Evolutionary conservation across 2,888 invertebrate genomes (phyloP), one percentile per base, ranked within the genome.

Genomic region (Tetheella fluctuosa): DNA sequence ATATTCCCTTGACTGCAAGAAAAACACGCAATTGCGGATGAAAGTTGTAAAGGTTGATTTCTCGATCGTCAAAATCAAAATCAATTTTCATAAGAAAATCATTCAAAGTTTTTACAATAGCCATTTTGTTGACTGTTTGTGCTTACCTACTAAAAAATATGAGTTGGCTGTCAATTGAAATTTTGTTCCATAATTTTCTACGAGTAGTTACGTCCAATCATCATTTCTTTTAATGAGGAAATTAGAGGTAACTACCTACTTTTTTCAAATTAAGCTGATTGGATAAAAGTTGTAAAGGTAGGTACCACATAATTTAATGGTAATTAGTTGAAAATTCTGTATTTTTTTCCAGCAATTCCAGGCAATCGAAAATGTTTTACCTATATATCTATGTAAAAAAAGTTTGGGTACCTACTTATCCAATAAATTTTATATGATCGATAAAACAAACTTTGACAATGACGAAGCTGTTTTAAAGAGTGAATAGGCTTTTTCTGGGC

Each of bases 21-120:
- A 80, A 68, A 4, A 84, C 20, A 7, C 74, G 67, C 0, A 88
- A 53, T 59, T 89, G 89, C 0, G 88, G 88, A 63, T 89, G 89
- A 65, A 87, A 90, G 60, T 78, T 76, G 62, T 77, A 71, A 0
- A 90, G 63, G 56, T 76, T 70, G 4, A 86, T 70, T 57, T 84
- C 74, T 0, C 79, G 61, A 17, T 71, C 63, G 0, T 79, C 70
- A 30, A 81, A 84, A 60, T 89, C 79, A 59, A 78, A 85, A 15
- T 63, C 30, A n/a, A 73, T 67, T 65, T 80, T 87, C 0, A 61
- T 52, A 0, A 88, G 64, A n/a, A 84, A 68, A 5, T 67, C 70
- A 59, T 71, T 75, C 0, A 85, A n/a, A 3, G 42, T 60, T 59
- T 71, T 57, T 5, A 67, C 7, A n/a, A 69, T 56, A 34, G 54